Base-by-base conservation (phyloP, 2,797 vertebrate genomes). In the Pantherophis alleghaniensis region DNA sequence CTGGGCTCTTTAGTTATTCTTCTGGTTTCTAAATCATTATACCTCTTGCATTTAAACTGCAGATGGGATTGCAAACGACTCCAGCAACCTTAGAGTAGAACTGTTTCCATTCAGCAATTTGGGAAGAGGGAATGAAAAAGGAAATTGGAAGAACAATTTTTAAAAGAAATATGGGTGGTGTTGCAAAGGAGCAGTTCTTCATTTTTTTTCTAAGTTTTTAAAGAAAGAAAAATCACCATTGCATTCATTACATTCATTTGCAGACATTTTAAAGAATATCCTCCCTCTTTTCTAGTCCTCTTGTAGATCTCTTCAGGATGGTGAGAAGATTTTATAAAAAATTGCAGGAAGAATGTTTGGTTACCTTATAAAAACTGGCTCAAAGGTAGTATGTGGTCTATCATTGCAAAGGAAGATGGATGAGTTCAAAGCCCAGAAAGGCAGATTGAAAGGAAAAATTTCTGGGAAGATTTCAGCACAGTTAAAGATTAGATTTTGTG, bases 1-100 rank as follows among this genome's bases (percentile, higher is more conserved):
- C 94, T 97, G 95, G 96, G 95, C 97, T 97, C 96, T 97, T 97
- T 97, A 97, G 97, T 97, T 98, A 97, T 97, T 97, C 93, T 97
- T 98, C 96, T 97, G 96, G 95, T 98, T 97, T 97, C 97, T 98
- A 98, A 98, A 98, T 98, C 97, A 97, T 97, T 97, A 91, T 96
- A 97, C 95, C 94, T 91, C 56, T 95, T 96, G 89, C 90, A 95
- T 95, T 96, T 96, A 96, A 97, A 96, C 94, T 97, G 95, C 93
- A 95, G 95, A 22, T n/a, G 88, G n/a, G 18, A 20, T 59, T 22
- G 26, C n/a, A n/a, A 87, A 87, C 1, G 13, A 6, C 51, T 4
- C 51, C 20, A 83, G 4, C 37, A 24, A 83, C 37, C 37, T 83
- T 83, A 83, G 37, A 47, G 42, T 83, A 47, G 20, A 47, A 42